Base-by-base conservation (phyloP, 2,888 invertebrate genomes). In the Homarus gammarus region DNA sequence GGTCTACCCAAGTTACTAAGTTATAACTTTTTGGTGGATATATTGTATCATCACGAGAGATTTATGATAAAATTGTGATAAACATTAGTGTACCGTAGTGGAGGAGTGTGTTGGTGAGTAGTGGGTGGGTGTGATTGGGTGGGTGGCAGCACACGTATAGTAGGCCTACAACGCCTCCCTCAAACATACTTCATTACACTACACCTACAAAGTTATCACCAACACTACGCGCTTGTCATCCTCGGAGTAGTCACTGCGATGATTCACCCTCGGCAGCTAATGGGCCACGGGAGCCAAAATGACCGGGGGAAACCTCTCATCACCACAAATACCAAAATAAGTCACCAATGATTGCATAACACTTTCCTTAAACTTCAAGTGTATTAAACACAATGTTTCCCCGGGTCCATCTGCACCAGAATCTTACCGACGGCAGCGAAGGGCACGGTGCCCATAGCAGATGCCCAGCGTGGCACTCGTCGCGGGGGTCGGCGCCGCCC, bases 401-500 rank as follows among this genome's bases (percentile, higher is more conserved):
- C 64, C n/a, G 6, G 22, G 18, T 27, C 18, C 3, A 64, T 27
- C 6, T 64, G 5, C 64, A 64, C 8, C 8, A 18, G 27, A 15
- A 49, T 38, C 84, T 84, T 73, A 72, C 84, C 84, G 73, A 84
- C 18, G 78, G 68, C 33, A 86, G 77, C 5, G n/a, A 78, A 49
- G 49, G 78, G 68, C 85, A 77, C 68, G 49, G 33, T 44, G 73
- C 75, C 86, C 86, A 70, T 78, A 64, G 56, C 61, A 81, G 70
- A 33, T 22, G 68, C 68, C 40, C 40, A 31, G 64, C 72, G 77
- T 70, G 88, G 83, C 78, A 78, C 88, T 89, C 64, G 77, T 82
- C 33, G 82, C 38, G 82, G 87, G 40, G 78, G 84, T 78, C 64
- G 84, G 70, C 81, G 83, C 78, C 78, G 88, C 87, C 88, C 84